Base-by-base conservation (phyloP, 1,140 invertebrate species). In the Bacillus rossius region DNA sequence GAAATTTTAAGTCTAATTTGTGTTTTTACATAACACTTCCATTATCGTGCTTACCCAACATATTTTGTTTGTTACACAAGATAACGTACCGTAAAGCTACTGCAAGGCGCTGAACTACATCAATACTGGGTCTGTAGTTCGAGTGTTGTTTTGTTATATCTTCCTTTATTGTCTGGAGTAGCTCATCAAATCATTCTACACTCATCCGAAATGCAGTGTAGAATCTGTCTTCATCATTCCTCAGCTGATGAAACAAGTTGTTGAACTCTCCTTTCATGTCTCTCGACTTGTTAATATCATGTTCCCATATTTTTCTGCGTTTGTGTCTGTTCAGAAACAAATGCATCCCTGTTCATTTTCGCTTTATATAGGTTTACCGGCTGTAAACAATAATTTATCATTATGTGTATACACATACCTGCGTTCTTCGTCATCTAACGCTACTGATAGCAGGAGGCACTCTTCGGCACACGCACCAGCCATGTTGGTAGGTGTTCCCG, bases 211-310 rank as follows among this genome's bases (percentile, higher is more conserved):
- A 48, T 48, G 20, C 45, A 3, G 3, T 48, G 45, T 48, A 48
- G 10, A 48, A 48, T 48, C 45, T 8, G 19, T 48, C 45, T 20
- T 48, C 45, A 20, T 20, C 45, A 23, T 17, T 10, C 16, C 45
- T 48, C 19, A 48, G 10, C 45, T 48, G 45, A 20, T 20, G 45
- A 20, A 23, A 48, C 10, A 14, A 17, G 23, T 48, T 48, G 3
- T 48, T 48, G 23, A 48, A 48, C 45, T 48, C 45, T 48, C 45
- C 45, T 20, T 48, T 48, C 10, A 13, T 22, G 13, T 48, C 45
- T 48, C 45, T 48, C 3, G 45, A 48, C 45, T 14, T 48, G 10
- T 48, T 48, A 10, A 48, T 48, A 20, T 48, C 45, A 48, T 16
- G 45, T 2, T 14, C 45, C 19, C 45, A 48, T 48, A 48, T 2